Evolutionary conservation across 2,888 invertebrate species (phyloP), one percentile per base, ranked within the genome.

Genomic region (Vannuccia rotundouncinata): DNA sequence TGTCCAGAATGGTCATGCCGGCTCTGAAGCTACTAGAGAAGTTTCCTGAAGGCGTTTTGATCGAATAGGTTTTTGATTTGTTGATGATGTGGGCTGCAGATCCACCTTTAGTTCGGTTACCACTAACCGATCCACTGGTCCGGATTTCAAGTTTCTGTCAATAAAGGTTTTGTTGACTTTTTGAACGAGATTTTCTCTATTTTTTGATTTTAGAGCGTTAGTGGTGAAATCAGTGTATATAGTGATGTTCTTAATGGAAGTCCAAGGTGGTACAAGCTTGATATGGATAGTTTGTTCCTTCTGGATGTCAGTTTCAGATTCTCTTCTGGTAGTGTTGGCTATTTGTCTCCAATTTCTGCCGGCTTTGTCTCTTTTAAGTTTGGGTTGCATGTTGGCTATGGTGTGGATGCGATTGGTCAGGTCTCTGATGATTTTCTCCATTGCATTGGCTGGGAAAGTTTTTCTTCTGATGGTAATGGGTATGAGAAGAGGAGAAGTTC

Each of bases 401-500:
- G 25, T 27, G 5, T 73, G 25, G 73, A 13, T 27, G 5, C 13
- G 27, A 22, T 27, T 73, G 5, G 73, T 73, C 2, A 5, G 5
- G 22, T 73, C 73, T 78, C 17, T 66, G 78, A 31, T 79, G 84
- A 81, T 87, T 87, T 79, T 45, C 45, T 45, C 45, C 45, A 45
- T 45, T 5, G 45, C 45, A 5, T 45, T 45, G 10, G 45, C 45
- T 45, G 45, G 10, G 5, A 45, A 45, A 45, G 45, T 17, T 45
- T 45, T 45, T 45, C 45, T 45, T 45, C 45, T 45, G 5, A 45
- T 17, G 10, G 5, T 17, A 10, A 45, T 5, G 10, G 45, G 45
- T 45, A 17, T 45, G 10, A 45, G 45, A 45, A 10, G 87, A 88
- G 82, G 86, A 86, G 80, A 91, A 91, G 84, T 89, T 91, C 82